Evolutionary conservation across 2,797 vertebrate genomes (phyloP), one percentile per base, ranked within the genome.

Genomic region (Melanogrammus aeglefinus): DNA sequence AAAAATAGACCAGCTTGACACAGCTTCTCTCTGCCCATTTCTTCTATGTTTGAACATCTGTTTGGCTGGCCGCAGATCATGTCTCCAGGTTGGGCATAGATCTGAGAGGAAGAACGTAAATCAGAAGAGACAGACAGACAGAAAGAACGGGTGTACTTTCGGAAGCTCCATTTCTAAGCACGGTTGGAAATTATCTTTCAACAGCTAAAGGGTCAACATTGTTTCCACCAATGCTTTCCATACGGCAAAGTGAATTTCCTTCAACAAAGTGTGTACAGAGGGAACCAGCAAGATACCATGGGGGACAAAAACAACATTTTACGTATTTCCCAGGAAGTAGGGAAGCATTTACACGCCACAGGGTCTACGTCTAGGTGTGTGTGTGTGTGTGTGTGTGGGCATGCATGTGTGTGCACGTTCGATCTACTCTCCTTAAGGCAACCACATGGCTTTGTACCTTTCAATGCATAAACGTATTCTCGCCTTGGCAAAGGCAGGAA

Each of bases 401-500:
- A 9, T 70, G 66, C 29, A 24, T 70, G 24, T 70, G 66, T 73
- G 70, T 72, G 38, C 31, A 38, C 18, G 41, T 78, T 21, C 27
- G 9, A 44, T 57, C 16, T 57, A 21, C 18, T 6, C 47, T 21
- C 77, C 76, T 81, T 76, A 81, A 85, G 85, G 86, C 72, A 75
- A 76, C 85, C 85, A 75, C 79, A 79, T 57, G 78, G 78, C 66
- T 71, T 39, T 75, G 77, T 81, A 78, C 16, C 79, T 78, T 14
- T 82, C 75, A 39, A 29, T 27, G 6, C 18, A 63, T 13, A 75
- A 10, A 83, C 79, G 5, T 21, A 27, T 79, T 85, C 82, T 83
- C 82, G 77, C 78, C 81, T 75, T 70, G 75, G 78, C 84, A 81
- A 76, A 47, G 4, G 39, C 77, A 57, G 16, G 16, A 86, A 80